Evolutionary conservation across 2,113 vertebrate genomes (phyloP).

Genomic region (Grantiella picta): DNA sequence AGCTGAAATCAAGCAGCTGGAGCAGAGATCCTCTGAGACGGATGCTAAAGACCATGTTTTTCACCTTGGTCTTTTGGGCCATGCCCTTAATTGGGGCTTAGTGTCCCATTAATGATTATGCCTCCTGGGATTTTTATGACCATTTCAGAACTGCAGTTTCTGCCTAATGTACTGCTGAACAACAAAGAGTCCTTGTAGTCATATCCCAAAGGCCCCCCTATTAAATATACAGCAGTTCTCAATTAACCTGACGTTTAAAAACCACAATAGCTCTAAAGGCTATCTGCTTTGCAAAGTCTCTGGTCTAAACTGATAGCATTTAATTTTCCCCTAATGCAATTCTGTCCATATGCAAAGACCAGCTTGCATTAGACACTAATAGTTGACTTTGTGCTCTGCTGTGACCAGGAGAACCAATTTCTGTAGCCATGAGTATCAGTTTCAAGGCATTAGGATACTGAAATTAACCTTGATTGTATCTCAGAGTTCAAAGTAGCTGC

Average conservation of each 20-base stretch:
- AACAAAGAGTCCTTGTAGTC: constrained; percentile 56
- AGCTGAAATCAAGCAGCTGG: constrained; percentile 54
- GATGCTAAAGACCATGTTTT: constrained; percentile 53
- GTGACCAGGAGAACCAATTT: constrained; percentile 30
- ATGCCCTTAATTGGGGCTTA: constrained; percentile 85
- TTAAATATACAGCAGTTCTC: constrained; percentile 66
- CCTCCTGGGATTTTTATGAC: constrained; percentile 72
- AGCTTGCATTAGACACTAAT: constrained; percentile 30
- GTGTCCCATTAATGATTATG: constrained; percentile 83
- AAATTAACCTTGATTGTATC: constrained; percentile 12
- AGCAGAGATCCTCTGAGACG: constrained; percentile 75
- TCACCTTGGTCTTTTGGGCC: constrained; percentile 79
- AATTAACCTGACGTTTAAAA: constrained; percentile 73
- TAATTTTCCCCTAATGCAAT: constrained; percentile 37
- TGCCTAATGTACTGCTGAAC: constrained; percentile 73
- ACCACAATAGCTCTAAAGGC: constrained; percentile 29
- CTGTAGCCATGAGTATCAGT: constrained; percentile 13
- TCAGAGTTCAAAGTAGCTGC: neutral
- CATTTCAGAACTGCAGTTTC: constrained; percentile 75
- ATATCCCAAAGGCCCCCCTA: constrained; percentile 56
- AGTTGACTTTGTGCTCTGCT: constrained; percentile 14
- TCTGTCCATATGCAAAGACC: constrained; percentile 61
- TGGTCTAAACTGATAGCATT: constrained; percentile 18
- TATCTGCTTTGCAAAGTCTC: constrained; percentile 49
- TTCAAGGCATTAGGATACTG: neutral